Percentiles rank a stretch among this genome's conserved stretches.
Evolutionary conservation across 2,113 vertebrate genomes (phyloP).

Genomic region (Neolamprologus variostigma): DNA sequence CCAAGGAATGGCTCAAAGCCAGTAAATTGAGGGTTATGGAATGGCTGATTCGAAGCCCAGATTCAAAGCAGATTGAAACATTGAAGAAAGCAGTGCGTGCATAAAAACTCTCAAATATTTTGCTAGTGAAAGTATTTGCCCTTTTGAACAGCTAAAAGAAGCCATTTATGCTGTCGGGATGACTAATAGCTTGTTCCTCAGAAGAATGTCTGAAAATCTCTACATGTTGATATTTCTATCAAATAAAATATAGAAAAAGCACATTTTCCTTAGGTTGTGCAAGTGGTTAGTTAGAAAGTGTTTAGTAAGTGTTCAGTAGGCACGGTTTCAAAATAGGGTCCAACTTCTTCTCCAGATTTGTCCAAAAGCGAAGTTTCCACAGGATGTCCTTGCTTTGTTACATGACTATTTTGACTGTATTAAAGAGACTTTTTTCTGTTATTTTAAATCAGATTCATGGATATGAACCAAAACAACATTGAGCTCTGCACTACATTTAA

Average conservation of each 20-base stretch:
- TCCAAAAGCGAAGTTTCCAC: accelerated
- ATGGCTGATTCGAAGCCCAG: background rate
- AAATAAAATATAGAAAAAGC: background rate
- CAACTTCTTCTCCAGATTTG: background rate
- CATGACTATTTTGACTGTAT: background rate
- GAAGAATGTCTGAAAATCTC: background rate
- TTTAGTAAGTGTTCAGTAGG: background rate
- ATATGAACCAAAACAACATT: background rate
- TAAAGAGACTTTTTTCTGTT: background rate
- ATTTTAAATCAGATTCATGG: background rate
- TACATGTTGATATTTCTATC: background rate
- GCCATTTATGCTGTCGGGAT: background rate
- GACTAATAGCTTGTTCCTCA: background rate
- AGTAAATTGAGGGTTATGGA: background rate
- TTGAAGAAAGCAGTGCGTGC: background rate
- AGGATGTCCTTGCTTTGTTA: background rate
- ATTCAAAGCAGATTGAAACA: background rate
- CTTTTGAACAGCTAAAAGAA: background rate
- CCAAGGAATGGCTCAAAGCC: background rate
- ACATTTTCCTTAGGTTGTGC: background rate
- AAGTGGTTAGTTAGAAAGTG: background rate
- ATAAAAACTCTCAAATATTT: background rate
- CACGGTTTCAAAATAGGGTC: accelerated
- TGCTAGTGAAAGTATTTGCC: background rate
- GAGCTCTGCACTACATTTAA: background rate